Evolutionary conservation across 2,113 vertebrate genomes (phyloP).

Genomic region (Anhinga anhinga): DNA sequence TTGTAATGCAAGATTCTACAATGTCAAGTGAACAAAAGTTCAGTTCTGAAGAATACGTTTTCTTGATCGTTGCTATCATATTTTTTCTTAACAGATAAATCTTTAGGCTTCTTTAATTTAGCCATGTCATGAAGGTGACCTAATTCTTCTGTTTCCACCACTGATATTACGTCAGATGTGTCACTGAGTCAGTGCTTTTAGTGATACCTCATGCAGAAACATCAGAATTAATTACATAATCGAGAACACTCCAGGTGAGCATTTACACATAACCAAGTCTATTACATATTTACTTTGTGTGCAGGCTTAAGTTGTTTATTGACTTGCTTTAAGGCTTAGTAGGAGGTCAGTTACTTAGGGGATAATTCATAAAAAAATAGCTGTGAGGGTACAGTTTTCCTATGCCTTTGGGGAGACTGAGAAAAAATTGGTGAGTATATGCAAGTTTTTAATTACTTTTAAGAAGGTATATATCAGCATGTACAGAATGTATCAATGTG

Average conservation of each 20-base stretch:
- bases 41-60: neutral
- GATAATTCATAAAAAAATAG: neutral
- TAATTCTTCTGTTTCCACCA: neutral
- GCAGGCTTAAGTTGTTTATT: neutral
- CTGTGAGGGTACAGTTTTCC: neutral
- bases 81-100: neutral
- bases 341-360: neutral
- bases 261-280: neutral
- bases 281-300: neutral
- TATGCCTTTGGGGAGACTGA: neutral
- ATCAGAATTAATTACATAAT: neutral
- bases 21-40: neutral
- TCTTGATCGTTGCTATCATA: neutral
- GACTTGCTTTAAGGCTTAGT: neutral
- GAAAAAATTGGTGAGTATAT: neutral
- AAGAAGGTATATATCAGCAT: neutral
- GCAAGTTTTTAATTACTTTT: neutral
- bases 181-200: neutral
- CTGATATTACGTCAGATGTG: neutral
- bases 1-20: neutral
- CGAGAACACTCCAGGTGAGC: neutral
- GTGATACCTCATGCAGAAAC: neutral
- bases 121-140: neutral
- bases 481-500: neutral
- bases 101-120: neutral